Evolutionary conservation across 92 coral and sea anemone genomes (phyloP), one percentile per base, ranked within the genome.

Genomic region (Isaurus tuberculatus): DNA sequence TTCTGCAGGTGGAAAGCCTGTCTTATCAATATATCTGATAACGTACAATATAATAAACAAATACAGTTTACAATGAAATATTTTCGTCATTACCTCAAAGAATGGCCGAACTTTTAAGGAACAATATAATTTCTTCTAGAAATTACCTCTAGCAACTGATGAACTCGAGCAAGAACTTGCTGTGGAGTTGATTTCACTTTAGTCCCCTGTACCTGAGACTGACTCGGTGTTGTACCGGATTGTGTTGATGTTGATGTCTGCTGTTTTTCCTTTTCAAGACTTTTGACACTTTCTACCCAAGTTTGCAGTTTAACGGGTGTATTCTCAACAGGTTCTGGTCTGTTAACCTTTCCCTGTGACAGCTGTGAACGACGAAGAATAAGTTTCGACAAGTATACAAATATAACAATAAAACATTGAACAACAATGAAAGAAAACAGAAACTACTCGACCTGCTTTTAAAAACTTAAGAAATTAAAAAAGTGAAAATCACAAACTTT

Each of bases 121-220:
- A 11, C 17, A n/a, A 27, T 58, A 58, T 28, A 40, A 64, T 4
- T 13, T 33, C 2, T 20, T 31, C 40, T 13, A 13, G n/a, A n/a
- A 36, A 63, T 55, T 83, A 92, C 96, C 90, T 96, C 98, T 27
- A 96, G 87, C 31, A 96, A 83, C 44, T 92, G 94, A 36, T 94
- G 92, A 22, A 96, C 98, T 44, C 98, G 92, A 55, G 97, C 98
- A 36, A 96, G 90, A 60, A 96, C 98, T 90, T 96, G 93, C 25
- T 93, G 93, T 15, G 98, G 98, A 14, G 94, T 94, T 32, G 98
- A 94, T 55, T 94, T 94, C 26, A 88, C 19, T 72, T 79, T 92
- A 8, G 77, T 58, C 8, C 73, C 42, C 29, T 43, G 65, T 17
- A 28, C 46, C 60, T 65, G 73, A 65, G 44, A 25, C 53, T 68